Evolutionary conservation across 2,888 invertebrate genomes (phyloP).

Genomic region (Myopa testacea): DNA sequence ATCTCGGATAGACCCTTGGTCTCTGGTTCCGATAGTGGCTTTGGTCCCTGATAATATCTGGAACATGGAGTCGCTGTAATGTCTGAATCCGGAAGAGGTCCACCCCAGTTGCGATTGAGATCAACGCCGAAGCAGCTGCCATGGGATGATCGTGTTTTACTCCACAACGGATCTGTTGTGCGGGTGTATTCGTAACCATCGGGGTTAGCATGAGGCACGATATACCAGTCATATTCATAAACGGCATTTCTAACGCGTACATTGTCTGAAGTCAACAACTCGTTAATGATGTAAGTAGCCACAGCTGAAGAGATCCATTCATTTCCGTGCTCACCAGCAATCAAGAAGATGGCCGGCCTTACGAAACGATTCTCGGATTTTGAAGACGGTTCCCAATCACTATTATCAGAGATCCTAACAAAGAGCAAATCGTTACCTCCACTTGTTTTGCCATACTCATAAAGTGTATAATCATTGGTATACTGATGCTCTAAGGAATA

Average conservation of each 20-base stretch:
- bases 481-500: slow-evolving; percentile 46
- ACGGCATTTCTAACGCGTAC: slow-evolving; percentile 69
- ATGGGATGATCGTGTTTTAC: slow-evolving; percentile 76
- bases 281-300: slow-evolving; percentile 73
- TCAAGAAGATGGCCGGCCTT: slow-evolving; percentile 72
- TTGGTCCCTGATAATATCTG: slow-evolving; percentile 70
- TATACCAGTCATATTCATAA: slow-evolving; percentile 80
- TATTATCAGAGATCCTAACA: too few species aligned
- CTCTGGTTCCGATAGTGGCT: slow-evolving; percentile 73
- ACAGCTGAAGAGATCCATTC: slow-evolving; percentile 82
- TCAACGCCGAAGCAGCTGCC: slow-evolving; percentile 80
- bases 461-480: too few species aligned
- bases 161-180: slow-evolving; percentile 83
- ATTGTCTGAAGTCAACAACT: slow-evolving; percentile 72
- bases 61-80: slow-evolving; percentile 68
- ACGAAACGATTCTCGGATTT: too few species aligned
- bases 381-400: too few species aligned
- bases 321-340: slow-evolving; percentile 77
- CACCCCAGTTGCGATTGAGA: slow-evolving; percentile 88
- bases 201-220: slow-evolving; percentile 81
- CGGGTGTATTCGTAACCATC: slow-evolving; percentile 89
- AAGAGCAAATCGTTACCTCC: slow-evolving; percentile 55
- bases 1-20: slow-evolving; percentile 72
- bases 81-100: slow-evolving; percentile 73
- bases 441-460: background rate